Evolutionary conservation across 64 coral and sea anemone species (phyloP), one percentile per base, ranked within the genome.

Genomic region (Montipora cactus): DNA sequence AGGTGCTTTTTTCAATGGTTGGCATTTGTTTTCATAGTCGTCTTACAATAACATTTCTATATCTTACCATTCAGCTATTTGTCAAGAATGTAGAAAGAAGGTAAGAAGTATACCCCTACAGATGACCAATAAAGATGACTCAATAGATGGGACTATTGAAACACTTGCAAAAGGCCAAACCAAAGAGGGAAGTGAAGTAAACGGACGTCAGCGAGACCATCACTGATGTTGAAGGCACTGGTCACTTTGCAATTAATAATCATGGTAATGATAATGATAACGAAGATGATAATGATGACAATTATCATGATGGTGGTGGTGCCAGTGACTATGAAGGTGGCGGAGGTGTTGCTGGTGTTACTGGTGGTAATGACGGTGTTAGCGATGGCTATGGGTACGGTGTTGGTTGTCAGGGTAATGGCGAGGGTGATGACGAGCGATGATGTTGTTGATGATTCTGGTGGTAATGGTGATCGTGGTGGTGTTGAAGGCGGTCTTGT

Each of bases 11-110:
- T 53, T 53, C 51, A 53, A 53, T 53, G 51, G 51, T 53, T 53
- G 51, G 71, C 71, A 23, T 74, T 74, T 74, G 71, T 74, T 22
- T 74, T 74, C 20, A 74, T 74, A 67, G 14, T 76, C 51, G 12
- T 50, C 37, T 48, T 46, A 49, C 68, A 11, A 37, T 6, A 87
- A 16, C 72, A 55, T 13, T 71, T 47, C 47, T 16, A 67, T 59
- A 55, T 87, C 68, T 74, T 74, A 47, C 62, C 10, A 22, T 55
- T 55, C 52, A 89, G 87, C 70, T 77, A 89, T 89, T 89, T 89
- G 87, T 50, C 87, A 44, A 89, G 14, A 76, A 3, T 78, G 87
- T 25, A 89, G 68, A 79, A 45, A 52, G 15, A 79, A 79, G 18
- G 47, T 79, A 18, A 79, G 18, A 51, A 51, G 18, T 20, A 79